Percentiles rank a stretch among this genome's conserved stretches.
Conservation (phyloP, 2,888 invertebrate species). For the Drosophila paranaensis region DNA sequence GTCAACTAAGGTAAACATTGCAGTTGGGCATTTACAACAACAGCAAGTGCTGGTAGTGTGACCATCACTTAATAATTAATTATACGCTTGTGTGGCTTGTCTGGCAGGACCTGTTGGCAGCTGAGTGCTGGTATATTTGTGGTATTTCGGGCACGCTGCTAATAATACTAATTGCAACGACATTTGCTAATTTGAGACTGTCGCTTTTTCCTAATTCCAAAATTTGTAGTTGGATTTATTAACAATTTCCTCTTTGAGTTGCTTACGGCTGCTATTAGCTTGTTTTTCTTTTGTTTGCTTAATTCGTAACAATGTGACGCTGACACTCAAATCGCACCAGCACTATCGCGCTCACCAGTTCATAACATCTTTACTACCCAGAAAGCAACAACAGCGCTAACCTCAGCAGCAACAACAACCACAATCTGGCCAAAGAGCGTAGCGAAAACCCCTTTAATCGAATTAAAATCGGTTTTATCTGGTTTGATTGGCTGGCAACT, state of each 20-base stretch:
- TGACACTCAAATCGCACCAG: constrained; percentile 30
- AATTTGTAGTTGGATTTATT: constrained; percentile 22
- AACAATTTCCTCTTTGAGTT: constrained; percentile 31
- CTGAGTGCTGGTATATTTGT: constrained; percentile 23
- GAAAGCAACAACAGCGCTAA: constrained; percentile 33
- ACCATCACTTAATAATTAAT: constrained; percentile 10
- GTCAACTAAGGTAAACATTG: constrained; percentile 18
- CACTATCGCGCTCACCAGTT: constrained; percentile 28
- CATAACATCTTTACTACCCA: constrained; percentile 63
- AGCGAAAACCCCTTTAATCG: constrained; percentile 78
- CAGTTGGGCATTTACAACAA: constrained; percentile 4
- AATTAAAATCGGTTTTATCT: constrained; percentile 83
- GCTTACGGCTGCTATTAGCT: constrained; percentile 57
- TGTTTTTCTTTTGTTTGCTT: constrained; percentile 63
- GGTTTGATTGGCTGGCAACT: constrained; percentile 70
- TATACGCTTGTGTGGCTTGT: background rate
- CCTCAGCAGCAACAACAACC: constrained; percentile 27
- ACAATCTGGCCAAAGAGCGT: constrained; percentile 60
- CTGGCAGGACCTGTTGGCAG: constrained; percentile 27
- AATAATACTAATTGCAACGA: constrained; percentile 38
- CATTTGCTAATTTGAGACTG: constrained; percentile 31
- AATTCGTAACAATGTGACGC: constrained; percentile 49
- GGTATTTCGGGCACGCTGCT: constrained; percentile 20
- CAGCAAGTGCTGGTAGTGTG: constrained; percentile 16
- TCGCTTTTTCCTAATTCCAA: constrained; percentile 1